Evolutionary conservation across 2,797 vertebrate genomes (phyloP), one percentile per base, ranked within the genome.

Genomic region (Brachyalestes nurse): DNA sequence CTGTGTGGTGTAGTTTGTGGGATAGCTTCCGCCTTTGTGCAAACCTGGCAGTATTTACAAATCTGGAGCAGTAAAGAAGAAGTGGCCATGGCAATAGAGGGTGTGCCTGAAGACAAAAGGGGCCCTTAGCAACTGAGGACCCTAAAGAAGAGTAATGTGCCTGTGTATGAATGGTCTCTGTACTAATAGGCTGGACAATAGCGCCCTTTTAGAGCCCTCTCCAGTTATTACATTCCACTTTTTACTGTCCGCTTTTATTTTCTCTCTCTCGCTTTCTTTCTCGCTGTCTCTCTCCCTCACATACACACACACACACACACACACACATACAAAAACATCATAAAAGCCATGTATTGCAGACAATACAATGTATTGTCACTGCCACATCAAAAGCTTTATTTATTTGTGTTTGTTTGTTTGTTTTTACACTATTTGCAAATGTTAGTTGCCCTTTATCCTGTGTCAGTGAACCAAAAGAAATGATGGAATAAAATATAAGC

Each of bases 21-120:
- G 7, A 16, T 38, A 55, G 49, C n/a, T 72, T 70, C 61, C 57
- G 65, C 60, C 78, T 75, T 77, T 53, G 61, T 77, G 21, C 19
- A 75, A 49, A 53, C 78, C 61, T 75, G 66, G 60, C 71, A 69
- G 69, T 77, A 83, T 86, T 87, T 84, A 82, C 66, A 53, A 78
- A 70, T 71, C 53, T 69, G 86, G 83, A 85, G 89, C 88, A 88
- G 86, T 93, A 93, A 94, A 82, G 61, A 88, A 55, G 70, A 88
- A 65, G 92, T 95, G 89, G 87, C 91, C 89, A 90, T 86, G 92
- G 89, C 66, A 88, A 94, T 87, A 84, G 77, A 87, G 90, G 89
- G 92, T 79, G 87, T 90, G 87, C 78, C 78, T 67, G 49, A 71
- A 75, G 57, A 82, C 82, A 85, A 86, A 83, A 38, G 64, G 28